Conservation (phyloP, 1,140 invertebrate species). For the Telenomus remus region DNA sequence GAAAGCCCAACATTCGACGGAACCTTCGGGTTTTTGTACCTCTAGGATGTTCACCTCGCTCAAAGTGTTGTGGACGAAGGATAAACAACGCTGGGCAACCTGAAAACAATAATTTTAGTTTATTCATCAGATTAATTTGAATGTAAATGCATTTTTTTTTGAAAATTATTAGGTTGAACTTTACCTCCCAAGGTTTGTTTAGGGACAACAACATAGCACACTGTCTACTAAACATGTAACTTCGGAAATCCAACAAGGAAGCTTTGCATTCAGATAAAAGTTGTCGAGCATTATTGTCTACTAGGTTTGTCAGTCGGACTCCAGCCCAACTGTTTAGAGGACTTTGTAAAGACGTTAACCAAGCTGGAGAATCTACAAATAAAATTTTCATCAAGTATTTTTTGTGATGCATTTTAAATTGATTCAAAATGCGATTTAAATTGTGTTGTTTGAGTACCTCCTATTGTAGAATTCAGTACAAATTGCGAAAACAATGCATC, state of each 20-base stretch:
- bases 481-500: conserved; percentile 98
- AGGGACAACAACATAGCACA: conserved; percentile 88
- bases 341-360: conserved; percentile 86
- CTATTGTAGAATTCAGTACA: conserved; percentile 92
- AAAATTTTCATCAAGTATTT: conserved; percentile 16
- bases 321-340: conserved; percentile 89
- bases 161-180: no score
- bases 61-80: conserved; percentile 90
- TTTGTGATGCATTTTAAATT: not conserved
- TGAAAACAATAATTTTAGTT: conserved; percentile 65
- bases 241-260: conserved; percentile 91
- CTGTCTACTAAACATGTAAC: conserved; percentile 95
- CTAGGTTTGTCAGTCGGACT: conserved; percentile 81
- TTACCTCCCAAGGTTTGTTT: conserved; percentile 87
- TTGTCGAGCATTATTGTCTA: conserved; percentile 82
- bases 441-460: conserved; percentile 75
- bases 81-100: conserved; percentile 89
- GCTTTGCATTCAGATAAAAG: conserved; percentile 83
- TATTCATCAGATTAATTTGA: no score
- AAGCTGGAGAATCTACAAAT: conserved; percentile 82
- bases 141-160: no score
- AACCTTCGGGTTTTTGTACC: conserved; percentile 85
- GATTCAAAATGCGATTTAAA: no score
- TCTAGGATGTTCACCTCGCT: conserved; percentile 88
- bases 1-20: conserved; percentile 94